Evolutionary conservation across 2,888 invertebrate genomes (phyloP), one percentile per base, ranked within the genome.

Genomic region (Sthenelais limicola): DNA sequence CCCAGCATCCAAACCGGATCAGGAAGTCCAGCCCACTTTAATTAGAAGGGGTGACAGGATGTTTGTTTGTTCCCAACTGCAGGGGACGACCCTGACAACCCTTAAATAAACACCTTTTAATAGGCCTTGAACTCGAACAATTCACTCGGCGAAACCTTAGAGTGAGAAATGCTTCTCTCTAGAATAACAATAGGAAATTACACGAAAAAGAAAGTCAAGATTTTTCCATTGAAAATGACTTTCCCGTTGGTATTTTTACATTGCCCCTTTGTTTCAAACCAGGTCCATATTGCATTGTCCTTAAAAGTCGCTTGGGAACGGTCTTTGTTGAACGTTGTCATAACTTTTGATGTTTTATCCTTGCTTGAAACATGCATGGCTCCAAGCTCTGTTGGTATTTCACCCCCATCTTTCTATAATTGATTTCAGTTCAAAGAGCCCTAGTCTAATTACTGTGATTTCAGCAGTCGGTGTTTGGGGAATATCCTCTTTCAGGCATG

Each of bases 381-480:
- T 21, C 12, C 51, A n/a, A 21, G 51, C 21, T 24, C 62, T 38
- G 24, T 21, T 28, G 62, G 62, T 35, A 35, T 38, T 35, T 62
- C 24, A 38, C 62, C 62, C 24, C 21, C 28, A 56, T 56, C 38
- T n/a, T n/a, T 62, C 38, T 62, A 38, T 5, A 38, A 35, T 38
- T 62, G 62, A 62, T 62, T 62, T 15, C 21, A 62, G 62, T 62
- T 62, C 62, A 62, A 62, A 62, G 62, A n/a, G 62, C 38, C 62
- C 43, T 26, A 18, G 2, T 62, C 38, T 35, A 62, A 62, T 62
- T 62, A 38, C 62, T 18, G 38, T 15, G 28, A 24, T 21, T 35
- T 35, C 62, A 38, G 62, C 18, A 62, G 35, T 62, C 38, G 43
- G 1, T 15, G 38, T 24, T 24, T 24, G 24, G 2, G 62, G 62